A percentile compares a stretch with the other conserved stretches of the same genome.
These are phyloP conservation scores for Megalopta genalis DNA, from an alignment of 1,140 invertebrate species.

Conservation along the genomic window DNA sequence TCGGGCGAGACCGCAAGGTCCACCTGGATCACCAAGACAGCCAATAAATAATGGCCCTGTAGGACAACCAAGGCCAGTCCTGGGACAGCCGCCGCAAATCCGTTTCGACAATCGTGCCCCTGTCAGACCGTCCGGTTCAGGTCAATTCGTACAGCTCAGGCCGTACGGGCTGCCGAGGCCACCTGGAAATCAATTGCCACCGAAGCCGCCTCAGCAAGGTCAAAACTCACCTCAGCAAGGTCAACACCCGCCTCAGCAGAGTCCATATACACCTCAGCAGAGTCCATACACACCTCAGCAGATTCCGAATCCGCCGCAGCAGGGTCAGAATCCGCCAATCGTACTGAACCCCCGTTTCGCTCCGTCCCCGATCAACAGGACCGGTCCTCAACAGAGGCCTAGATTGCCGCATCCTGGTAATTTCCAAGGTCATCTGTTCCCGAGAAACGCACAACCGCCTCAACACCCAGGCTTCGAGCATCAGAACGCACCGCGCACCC, in stretches of 20 bases:
- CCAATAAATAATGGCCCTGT: conserved; percentile 70
- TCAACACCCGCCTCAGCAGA: conserved; percentile 40
- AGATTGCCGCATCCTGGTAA: conserved; percentile 34
- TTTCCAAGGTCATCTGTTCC: conserved; percentile 10
- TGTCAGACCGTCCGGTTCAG: conserved; percentile 62
- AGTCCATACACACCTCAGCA: conserved; percentile 41
- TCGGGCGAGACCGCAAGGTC: conserved; percentile 66
- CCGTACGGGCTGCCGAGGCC: conserved; percentile 76
- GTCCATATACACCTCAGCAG: conserved; percentile 39
- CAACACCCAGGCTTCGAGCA: background rate
- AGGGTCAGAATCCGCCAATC: background rate
- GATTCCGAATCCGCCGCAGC: background rate
- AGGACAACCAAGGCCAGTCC: conserved; percentile 58
- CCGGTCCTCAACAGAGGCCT: conserved; percentile 32
- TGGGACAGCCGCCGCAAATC: conserved; percentile 63
- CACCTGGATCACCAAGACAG: conserved; percentile 58
- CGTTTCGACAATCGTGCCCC: conserved; percentile 78
- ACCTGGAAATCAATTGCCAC: conserved; percentile 45
- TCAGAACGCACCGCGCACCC: background rate
- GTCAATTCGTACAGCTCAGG: conserved; percentile 70
- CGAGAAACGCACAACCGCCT: background rate
- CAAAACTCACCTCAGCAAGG: conserved; percentile 29
- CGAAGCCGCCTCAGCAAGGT: conserved; percentile 52
- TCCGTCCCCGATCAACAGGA: conserved; percentile 10
- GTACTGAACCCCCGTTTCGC: conserved; percentile 45